Evolutionary conservation across 2,113 vertebrate species (phyloP).

Genomic region (Panurus biarmicus): DNA sequence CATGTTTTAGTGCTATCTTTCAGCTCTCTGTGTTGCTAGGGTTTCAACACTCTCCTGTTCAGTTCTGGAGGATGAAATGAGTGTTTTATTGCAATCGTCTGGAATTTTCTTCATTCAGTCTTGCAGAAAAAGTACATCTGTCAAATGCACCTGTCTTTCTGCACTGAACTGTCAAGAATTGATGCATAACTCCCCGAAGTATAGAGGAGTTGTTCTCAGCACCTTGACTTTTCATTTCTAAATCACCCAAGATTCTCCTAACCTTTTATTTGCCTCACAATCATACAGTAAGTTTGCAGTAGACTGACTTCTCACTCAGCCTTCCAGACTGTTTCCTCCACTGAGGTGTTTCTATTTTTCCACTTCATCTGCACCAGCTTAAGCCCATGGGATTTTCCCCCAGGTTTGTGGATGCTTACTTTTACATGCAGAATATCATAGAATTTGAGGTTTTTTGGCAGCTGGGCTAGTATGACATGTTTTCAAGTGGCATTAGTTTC

Average conservation of each 20-base stretch:
- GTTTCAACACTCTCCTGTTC: not conserved
- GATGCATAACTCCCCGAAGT: not conserved
- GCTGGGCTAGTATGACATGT: not conserved
- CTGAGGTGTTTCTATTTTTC: not conserved
- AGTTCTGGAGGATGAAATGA: not conserved
- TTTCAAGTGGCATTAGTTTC: not conserved
- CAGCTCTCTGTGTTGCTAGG: not conserved
- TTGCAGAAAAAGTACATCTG: not conserved
- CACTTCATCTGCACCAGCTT: not conserved
- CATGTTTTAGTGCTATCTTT: not conserved
- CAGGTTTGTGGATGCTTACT: not conserved
- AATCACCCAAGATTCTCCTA: not conserved
- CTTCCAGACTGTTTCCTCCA: not conserved
- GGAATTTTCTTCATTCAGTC: slow-evolving; percentile 6
- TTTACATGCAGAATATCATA: not conserved
- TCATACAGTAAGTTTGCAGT: not conserved
- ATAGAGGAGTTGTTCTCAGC: not conserved
- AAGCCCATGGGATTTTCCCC: not conserved
- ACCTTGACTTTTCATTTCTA: not conserved
- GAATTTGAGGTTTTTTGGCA: not conserved
- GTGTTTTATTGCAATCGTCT: not conserved
- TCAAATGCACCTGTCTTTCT: not conserved
- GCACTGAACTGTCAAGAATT: not conserved
- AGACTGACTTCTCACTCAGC: not conserved
- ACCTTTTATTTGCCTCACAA: not conserved